Evolutionary conservation across 1,140 invertebrate genomes (phyloP).

Genomic region (Drosophila funebris): DNA sequence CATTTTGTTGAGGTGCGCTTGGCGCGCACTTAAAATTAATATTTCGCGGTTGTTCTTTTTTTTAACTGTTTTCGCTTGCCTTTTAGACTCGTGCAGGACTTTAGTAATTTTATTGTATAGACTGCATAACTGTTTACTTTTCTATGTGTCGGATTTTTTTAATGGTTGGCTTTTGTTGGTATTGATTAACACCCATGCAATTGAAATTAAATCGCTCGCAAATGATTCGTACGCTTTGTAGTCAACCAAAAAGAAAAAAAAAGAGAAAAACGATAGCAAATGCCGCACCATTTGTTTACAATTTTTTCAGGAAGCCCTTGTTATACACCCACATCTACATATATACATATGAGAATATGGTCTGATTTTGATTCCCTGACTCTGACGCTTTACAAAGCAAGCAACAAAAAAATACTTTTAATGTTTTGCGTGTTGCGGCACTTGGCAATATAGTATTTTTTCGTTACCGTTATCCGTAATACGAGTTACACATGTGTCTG

Average conservation of each 20-base stretch:
- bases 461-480: conserved; percentile 33
- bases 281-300: conserved; percentile 58
- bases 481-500: conserved; percentile 40
- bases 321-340: conserved; percentile 44
- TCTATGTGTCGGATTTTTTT: conserved; percentile 4
- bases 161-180: conserved; percentile 41
- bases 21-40: conserved; percentile 19
- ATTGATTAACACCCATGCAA: conserved; percentile 78
- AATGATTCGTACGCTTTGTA: conserved; percentile 62
- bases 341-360: conserved; percentile 20
- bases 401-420: conserved; percentile 38
- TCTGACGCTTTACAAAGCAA: conserved; percentile 16
- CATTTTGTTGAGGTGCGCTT: no score
- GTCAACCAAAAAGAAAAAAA: conserved; percentile 8
- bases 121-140: neutral
- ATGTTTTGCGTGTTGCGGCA: conserved; percentile 62
- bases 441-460: conserved; percentile 37
- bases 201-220: conserved; percentile 77
- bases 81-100: no score
- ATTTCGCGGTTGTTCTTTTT: neutral
- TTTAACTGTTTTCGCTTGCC: neutral
- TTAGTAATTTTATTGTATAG: conserved; percentile 11
- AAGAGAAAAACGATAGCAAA: conserved; percentile 25
- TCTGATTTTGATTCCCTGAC: conserved; percentile 64
- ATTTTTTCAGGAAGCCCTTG: conserved; percentile 31